Evolutionary conservation across 2,797 vertebrate genomes (phyloP).

Genomic region (Morelia viridis): DNA sequence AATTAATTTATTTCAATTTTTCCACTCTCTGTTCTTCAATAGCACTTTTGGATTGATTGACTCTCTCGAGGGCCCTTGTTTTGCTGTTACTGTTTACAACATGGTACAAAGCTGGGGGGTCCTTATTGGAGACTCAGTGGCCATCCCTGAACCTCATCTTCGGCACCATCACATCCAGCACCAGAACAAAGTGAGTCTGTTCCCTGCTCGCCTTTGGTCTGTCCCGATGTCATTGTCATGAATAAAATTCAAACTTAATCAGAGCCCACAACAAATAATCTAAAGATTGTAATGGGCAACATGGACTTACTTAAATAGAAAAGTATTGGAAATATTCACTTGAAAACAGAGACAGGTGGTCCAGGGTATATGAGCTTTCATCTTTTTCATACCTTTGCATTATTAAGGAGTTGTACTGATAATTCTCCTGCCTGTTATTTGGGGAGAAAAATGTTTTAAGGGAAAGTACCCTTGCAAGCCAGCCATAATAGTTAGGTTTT

Average conservation of each 20-base stretch:
- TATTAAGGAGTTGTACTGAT: neutral
- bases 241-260: neutral
- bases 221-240: neutral
- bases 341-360: too few species aligned
- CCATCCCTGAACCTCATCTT: slow-evolving; percentile 86
- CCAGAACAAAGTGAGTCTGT: slow-evolving; percentile 81
- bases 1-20: neutral
- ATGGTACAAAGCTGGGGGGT: slow-evolving; percentile 90
- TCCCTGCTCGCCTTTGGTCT: neutral
- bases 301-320: neutral
- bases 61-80: slow-evolving; percentile 83
- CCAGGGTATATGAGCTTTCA: too few species aligned
- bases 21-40: neutral
- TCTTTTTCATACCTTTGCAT: neutral
- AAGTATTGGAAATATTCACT: neutral
- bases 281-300: neutral
- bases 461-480: neutral
- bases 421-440: neutral
- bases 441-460: neutral
- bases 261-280: too few species aligned
- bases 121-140: slow-evolving; percentile 88
- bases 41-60: slow-evolving; percentile 89
- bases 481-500: neutral
- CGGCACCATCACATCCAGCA: slow-evolving; percentile 83
- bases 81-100: slow-evolving; percentile 90